Conservation (phyloP, 2,113 vertebrate genomes). For the Marmota flaviventris region DNA sequence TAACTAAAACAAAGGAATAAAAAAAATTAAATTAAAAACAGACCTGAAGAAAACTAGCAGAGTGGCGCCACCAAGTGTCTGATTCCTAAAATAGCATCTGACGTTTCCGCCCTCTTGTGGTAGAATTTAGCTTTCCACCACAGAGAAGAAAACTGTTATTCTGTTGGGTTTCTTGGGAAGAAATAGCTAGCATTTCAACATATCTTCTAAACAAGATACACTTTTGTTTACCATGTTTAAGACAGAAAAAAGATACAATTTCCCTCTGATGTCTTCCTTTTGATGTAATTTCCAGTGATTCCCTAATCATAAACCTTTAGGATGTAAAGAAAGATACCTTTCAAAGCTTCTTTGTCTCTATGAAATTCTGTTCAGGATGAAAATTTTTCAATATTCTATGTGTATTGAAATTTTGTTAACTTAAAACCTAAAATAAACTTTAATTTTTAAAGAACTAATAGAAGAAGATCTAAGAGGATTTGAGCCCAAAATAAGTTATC, state of each 20-base stretch:
- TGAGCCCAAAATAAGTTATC: background rate
- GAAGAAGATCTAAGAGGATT: background rate
- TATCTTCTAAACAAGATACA: background rate
- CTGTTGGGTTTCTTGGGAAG: background rate
- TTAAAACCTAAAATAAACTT: background rate
- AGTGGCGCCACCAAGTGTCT: slow-evolving; percentile 82
- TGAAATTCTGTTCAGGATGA: background rate
- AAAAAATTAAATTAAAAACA: slow-evolving; percentile 39
- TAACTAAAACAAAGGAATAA: slow-evolving; percentile 78
- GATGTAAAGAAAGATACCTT: background rate
- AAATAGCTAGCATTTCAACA: background rate
- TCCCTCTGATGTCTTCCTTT: background rate
- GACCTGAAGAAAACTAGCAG: slow-evolving; percentile 70
- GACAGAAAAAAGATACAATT: background rate
- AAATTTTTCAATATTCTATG: background rate
- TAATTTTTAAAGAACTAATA: background rate
- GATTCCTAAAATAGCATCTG: slow-evolving; percentile 44
- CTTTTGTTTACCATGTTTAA: background rate
- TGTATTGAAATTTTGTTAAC: background rate
- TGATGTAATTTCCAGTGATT: background rate
- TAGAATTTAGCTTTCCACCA: background rate
- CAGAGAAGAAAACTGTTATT: background rate
- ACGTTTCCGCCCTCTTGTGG: slow-evolving; percentile 78
- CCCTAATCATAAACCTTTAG: background rate
- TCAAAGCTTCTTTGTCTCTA: background rate